phyloP scores from a whole-genome alignment of 2,797 vertebrate genomes.

The Pterois miles region DNA sequence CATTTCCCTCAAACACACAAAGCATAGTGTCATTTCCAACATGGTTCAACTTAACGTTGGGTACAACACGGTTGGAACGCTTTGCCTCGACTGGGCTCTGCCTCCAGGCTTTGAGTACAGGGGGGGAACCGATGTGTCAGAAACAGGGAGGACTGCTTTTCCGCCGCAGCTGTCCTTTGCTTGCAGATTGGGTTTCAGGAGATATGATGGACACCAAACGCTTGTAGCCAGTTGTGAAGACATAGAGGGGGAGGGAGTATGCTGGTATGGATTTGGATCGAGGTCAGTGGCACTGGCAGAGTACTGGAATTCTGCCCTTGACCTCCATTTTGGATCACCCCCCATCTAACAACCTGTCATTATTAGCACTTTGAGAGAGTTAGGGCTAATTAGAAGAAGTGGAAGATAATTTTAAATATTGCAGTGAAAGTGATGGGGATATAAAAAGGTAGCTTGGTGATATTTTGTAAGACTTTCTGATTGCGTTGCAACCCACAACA shows the following conservation, averaged over 20 bases:
- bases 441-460: conserved; percentile 12
- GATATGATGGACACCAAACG: conserved; percentile 90
- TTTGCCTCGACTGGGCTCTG: conserved; percentile 33
- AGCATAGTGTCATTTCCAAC: conserved; percentile 17
- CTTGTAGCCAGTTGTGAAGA: conserved; percentile 91
- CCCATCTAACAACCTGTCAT: conserved; percentile 48
- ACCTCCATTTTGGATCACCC: conserved; percentile 74
- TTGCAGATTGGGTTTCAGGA: conserved; percentile 90
- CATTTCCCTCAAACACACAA: conserved; percentile 3
- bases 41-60: not conserved
- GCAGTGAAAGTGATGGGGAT: conserved; percentile 1
- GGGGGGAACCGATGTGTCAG: conserved; percentile 38
- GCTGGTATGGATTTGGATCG: conserved; percentile 80
- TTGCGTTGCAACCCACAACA: conserved; percentile 48
- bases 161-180: conserved; percentile 89
- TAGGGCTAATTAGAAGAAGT: conserved; percentile 25
- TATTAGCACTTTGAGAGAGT: conserved; percentile 29
- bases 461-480: conserved; percentile 40
- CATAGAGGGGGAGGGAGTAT: conserved; percentile 21
- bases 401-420: conserved; percentile 11
- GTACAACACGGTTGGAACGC: not conserved
- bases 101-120: conserved; percentile 39
- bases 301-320: conserved; percentile 86
- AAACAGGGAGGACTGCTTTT: conserved; percentile 64
- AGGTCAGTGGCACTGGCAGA: conserved; percentile 87